These are phyloP conservation scores for Pseudococcus viburni DNA, from an alignment of 2,888 invertebrate species.

Conservation along the genomic window DNA sequence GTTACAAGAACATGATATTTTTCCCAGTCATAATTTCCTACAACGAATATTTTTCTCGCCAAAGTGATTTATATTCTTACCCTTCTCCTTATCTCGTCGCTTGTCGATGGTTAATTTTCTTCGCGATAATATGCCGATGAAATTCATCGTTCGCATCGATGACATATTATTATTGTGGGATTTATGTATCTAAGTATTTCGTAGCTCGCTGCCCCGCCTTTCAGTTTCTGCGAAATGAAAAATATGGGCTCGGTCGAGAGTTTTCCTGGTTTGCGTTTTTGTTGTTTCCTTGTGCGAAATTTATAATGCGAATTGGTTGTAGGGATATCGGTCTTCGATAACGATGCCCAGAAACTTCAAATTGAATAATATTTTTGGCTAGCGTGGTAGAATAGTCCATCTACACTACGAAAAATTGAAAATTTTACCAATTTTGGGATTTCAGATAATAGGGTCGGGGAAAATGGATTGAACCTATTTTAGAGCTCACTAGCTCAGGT, in stretches of 20 bases:
- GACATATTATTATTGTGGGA: slow-evolving; percentile 22
- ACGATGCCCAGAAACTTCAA: no score
- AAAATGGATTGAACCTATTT: no score
- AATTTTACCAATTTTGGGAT: no score
- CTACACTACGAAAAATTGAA: no score
- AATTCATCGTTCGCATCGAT: slow-evolving; percentile 27
- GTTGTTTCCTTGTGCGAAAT: not conserved
- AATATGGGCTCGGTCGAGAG: not conserved
- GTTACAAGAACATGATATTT: slow-evolving; percentile 31
- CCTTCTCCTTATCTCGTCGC: not conserved
- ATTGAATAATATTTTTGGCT: no score
- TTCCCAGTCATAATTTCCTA: slow-evolving; percentile 17
- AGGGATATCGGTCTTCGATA: not conserved
- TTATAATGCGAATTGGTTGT: not conserved
- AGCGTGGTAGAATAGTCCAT: no score
- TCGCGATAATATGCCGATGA: slow-evolving; percentile 28
- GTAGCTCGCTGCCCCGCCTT: not conserved
- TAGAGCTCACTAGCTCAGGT: no score
- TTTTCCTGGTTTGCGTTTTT: not conserved
- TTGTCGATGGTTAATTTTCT: slow-evolving; percentile 33
- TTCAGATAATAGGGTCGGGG: no score
- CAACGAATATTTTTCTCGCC: slow-evolving; percentile 27
- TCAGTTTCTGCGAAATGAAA: not conserved
- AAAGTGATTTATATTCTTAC: slow-evolving; percentile 37
- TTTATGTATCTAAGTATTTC: not conserved